A percentile compares a stretch with the other conserved stretches of the same genome.
These are phyloP conservation scores for Eulacestoma nigropectus DNA, from an alignment of 2,113 vertebrate species.

Conservation along the genomic window DNA sequence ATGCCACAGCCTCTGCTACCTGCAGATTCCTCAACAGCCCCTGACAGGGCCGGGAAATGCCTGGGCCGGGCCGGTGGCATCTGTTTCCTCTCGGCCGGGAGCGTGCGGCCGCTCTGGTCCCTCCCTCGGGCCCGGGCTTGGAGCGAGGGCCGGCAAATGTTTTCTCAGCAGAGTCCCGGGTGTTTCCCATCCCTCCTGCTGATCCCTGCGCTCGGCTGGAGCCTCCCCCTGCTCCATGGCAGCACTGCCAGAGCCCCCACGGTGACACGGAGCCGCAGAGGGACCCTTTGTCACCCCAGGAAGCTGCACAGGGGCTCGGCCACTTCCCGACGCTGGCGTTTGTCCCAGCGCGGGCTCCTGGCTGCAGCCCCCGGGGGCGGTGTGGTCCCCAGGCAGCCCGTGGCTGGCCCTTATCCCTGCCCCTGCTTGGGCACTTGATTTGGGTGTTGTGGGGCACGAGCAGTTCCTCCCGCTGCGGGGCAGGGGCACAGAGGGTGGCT, in stretches of 20 bases:
- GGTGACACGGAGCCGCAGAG: not conserved
- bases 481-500: not conserved
- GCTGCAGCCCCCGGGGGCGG: not conserved
- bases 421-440: rapidly evolving
- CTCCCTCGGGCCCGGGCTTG: not conserved
- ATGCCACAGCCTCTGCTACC: not conserved
- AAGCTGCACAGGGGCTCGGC: not conserved
- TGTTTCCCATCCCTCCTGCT: not conserved
- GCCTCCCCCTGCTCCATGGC: not conserved
- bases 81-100: not conserved
- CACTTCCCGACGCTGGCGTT: rapidly evolving
- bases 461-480: not conserved
- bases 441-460: rapidly evolving
- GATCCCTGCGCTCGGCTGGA: not conserved
- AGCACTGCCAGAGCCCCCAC: not conserved
- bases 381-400: not conserved
- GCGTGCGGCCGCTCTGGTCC: not conserved
- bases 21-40: not conserved
- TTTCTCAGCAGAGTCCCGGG: rapidly evolving
- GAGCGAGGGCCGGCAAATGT: not conserved
- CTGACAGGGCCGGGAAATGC: not conserved
- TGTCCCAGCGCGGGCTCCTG: not conserved
- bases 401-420: not conserved
- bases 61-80: not conserved
- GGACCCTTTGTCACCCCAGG: not conserved